Base-by-base conservation (phyloP, 2,888 invertebrate genomes). In the Elmis aenea region DNA sequence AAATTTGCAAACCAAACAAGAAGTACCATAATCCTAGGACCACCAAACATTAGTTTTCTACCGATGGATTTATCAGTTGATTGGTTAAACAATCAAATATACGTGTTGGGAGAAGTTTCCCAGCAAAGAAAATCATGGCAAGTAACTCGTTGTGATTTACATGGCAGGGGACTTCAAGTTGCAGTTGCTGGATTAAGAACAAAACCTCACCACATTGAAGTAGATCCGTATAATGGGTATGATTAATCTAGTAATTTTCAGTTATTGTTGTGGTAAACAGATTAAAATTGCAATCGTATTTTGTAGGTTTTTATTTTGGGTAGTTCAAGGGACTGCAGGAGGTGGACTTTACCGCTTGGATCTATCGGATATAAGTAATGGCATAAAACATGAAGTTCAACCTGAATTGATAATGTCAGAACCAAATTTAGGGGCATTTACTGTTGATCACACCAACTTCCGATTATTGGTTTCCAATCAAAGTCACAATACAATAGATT, bases 201-300 rank as follows among this genome's bases (percentile, higher is more conserved):
- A 3, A 76, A 79, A 50, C 86, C 92, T 0, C 75, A 78, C 35
- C 86, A 89, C 55, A 77, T 95, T 50, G 85, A 90, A 69, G 86
- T 92, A 0, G 95, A 95, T 71, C 90, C 95, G 16, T 83, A 87
- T 56, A 94, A 94, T 64, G 95, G 94, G 77, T 85, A 66, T 68
- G 71, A 33, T n/a, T 11, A 10, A 0, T 8, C 15, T 8, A 20
- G 2, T 23, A 10, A 18, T 30, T 13, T 9, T 13, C 12, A 21
- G 10, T 12, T 12, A n/a, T 6, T 26, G n/a, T n/a, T n/a, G n/a
- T n/a, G n/a, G n/a, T n/a, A n/a, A n/a, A n/a, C n/a, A n/a, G n/a
- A n/a, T n/a, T n/a, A n/a, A n/a, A n/a, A n/a, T n/a, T n/a, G n/a
- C n/a, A n/a, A n/a, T n/a, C n/a, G n/a, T n/a, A n/a, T 22, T 14